phyloP scores from a whole-genome alignment of 2,888 invertebrate genomes.

The Trichopoda pennipes region DNA sequence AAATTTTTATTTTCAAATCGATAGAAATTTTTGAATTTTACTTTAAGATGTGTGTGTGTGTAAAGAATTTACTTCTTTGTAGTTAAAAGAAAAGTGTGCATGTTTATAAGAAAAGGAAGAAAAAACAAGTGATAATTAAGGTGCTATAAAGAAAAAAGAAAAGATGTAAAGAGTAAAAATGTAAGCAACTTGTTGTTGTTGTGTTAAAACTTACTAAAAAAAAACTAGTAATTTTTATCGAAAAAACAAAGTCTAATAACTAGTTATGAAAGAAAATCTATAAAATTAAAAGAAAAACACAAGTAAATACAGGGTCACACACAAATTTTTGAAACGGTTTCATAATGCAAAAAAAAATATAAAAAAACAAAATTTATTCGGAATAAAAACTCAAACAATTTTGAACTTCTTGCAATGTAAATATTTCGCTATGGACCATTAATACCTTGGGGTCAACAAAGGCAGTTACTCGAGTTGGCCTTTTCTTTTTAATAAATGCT shows the following conservation, averaged over 20 bases:
- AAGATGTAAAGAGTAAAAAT: slow-evolving; percentile 25
- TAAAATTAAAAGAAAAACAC: background rate
- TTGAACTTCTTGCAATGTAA: too few species aligned
- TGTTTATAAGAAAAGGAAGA: background rate
- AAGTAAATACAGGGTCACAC: background rate
- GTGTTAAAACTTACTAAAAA: too few species aligned
- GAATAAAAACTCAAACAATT: too few species aligned
- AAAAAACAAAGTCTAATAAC: slow-evolving; percentile 17
- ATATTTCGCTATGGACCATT: too few species aligned
- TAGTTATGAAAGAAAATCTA: slow-evolving; percentile 5
- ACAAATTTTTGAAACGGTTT: too few species aligned
- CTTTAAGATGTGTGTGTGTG: slow-evolving; percentile 17
- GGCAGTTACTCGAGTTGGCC: too few species aligned
- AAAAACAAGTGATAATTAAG: slow-evolving; percentile 59
- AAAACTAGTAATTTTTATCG: slow-evolving; percentile 17
- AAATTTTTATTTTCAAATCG: slow-evolving; percentile 5
- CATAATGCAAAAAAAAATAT: too few species aligned
- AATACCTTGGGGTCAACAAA: too few species aligned
- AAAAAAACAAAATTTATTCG: too few species aligned
- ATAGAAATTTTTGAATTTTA: background rate
- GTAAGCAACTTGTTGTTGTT: slow-evolving; percentile 49
- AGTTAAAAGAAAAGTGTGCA: slow-evolving; percentile 11
- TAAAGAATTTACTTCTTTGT: background rate
- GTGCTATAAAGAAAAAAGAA: slow-evolving; percentile 56
- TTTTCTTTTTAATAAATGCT: too few species aligned